These are phyloP conservation scores for Trachymyrmex cornetzi DNA, from an alignment of 1,140 invertebrate species.

Conservation along the genomic window DNA sequence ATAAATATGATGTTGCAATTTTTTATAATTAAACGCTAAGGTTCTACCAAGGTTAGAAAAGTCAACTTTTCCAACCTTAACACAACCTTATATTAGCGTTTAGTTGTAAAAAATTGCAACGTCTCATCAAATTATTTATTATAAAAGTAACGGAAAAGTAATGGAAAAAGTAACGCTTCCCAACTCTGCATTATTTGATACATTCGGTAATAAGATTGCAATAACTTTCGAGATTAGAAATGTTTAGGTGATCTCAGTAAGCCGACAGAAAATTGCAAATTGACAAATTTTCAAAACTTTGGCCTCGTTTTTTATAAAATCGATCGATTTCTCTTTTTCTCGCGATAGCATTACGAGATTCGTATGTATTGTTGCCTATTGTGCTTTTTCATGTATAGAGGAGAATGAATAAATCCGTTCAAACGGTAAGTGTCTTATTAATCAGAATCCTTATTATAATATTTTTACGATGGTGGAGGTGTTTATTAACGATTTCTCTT, in stretches of 20 bases:
- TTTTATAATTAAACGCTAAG: no score
- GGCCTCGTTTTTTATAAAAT: background rate
- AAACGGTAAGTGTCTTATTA: slow-evolving; percentile 17
- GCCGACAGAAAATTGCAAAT: background rate
- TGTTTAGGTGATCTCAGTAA: slow-evolving; percentile 59
- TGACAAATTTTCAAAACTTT: slow-evolving; percentile 11
- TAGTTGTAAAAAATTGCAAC: no score
- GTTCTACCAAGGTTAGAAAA: no score
- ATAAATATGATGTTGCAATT: no score
- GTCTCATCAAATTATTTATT: no score
- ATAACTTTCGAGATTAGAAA: slow-evolving; percentile 55
- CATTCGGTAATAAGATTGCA: slow-evolving; percentile 2
- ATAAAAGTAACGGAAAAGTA: no score
- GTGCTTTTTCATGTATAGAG: background rate
- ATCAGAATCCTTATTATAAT: slow-evolving; percentile 21
- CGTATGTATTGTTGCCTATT: background rate
- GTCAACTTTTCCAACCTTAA: no score
- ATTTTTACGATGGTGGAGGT: background rate
- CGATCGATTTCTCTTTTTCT: background rate
- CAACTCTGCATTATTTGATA: background rate
- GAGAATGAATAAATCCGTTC: background rate
- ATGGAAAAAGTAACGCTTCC: no score
- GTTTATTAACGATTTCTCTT: slow-evolving; percentile 39
- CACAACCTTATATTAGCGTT: no score
- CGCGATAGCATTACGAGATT: background rate